A percentile compares a stretch with the other conserved stretches of the same genome.
Conservation (phyloP, 2,888 invertebrate species). For the Pristionchus exspectatus region DNA sequence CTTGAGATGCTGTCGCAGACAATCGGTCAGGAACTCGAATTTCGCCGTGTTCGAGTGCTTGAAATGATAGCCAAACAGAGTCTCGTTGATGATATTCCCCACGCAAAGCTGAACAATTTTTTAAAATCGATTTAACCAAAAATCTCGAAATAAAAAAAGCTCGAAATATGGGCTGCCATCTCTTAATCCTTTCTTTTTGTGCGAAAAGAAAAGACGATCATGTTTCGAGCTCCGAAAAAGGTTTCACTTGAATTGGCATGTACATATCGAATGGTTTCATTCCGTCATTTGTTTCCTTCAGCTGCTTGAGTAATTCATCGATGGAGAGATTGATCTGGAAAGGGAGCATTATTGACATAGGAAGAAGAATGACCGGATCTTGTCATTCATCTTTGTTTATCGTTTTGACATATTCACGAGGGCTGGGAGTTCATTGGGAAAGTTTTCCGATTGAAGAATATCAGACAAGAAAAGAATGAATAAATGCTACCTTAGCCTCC, state of each 20-base stretch:
- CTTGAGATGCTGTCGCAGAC: constrained; percentile 53
- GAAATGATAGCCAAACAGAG: constrained; percentile 65
- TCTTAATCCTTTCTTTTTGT: no score
- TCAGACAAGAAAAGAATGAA: background rate
- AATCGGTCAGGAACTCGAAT: constrained; percentile 60
- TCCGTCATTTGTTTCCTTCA: constrained; percentile 32
- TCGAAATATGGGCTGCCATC: no score
- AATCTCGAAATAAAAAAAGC: no score
- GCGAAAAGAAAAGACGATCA: background rate
- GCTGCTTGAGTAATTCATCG: constrained; percentile 3
- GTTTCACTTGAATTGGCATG: constrained; percentile 8
- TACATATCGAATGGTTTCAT: constrained; percentile 29
- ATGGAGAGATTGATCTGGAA: constrained; percentile 10
- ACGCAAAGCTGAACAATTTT: constrained; percentile 62
- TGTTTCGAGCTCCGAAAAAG: background rate
- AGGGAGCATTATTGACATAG: no score
- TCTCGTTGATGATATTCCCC: constrained; percentile 68
- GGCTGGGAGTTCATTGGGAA: no score
- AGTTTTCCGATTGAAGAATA: background rate
- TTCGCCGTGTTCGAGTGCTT: constrained; percentile 58
- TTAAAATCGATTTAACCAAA: no score
- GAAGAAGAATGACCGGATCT: no score
- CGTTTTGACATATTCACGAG: no score
- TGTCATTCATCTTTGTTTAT: no score
- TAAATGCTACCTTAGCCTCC: constrained; percentile 62